phyloP scores from a whole-genome alignment of 92 coral and sea anemone genomes.

The Paramuricea clavata region DNA sequence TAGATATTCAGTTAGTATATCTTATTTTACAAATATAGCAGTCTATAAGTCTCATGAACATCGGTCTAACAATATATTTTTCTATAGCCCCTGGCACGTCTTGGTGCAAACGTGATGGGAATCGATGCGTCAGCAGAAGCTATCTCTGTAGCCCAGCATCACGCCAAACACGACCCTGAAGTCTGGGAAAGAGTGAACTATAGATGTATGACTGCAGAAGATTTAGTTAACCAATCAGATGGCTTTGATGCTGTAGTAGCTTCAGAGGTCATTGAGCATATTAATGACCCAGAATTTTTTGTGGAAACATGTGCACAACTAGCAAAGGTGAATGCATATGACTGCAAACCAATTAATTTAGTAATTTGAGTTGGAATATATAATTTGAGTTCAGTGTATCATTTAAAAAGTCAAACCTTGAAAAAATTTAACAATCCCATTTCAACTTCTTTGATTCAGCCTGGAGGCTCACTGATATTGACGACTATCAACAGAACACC shows the following conservation, averaged over 20 bases:
- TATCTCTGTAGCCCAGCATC: conserved; percentile 87
- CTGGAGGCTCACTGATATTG: conserved; percentile 87
- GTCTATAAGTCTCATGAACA: too few relatives aligned
- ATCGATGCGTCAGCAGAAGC: conserved; percentile 90
- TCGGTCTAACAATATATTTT: not conserved
- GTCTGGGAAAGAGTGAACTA: conserved; percentile 70
- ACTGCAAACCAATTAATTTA: too few relatives aligned
- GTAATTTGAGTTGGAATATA: too few relatives aligned
- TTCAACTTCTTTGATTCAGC: conserved; percentile 53
- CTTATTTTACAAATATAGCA: too few relatives aligned
- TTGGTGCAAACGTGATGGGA: conserved; percentile 92
- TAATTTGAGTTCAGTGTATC: too few relatives aligned
- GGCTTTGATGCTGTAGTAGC: conserved; percentile 91
- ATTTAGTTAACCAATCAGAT: conserved; percentile 73
- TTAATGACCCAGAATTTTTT: conserved; percentile 81
- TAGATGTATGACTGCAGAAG: conserved; percentile 84
- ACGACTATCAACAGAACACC: conserved; percentile 89
- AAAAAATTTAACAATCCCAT: too few relatives aligned
- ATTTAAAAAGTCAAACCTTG: too few relatives aligned
- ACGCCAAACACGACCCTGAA: conserved; percentile 78
- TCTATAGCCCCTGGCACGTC: conserved; percentile 86
- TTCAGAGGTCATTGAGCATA: conserved; percentile 96
- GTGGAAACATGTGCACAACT: conserved; percentile 75
- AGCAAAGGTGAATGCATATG: conserved; percentile 71
- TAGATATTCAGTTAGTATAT: too few relatives aligned